Evolutionary conservation across 2,888 invertebrate species (phyloP), one percentile per base, ranked within the genome.

Genomic region (Peribatodes rhomboidaria): DNA sequence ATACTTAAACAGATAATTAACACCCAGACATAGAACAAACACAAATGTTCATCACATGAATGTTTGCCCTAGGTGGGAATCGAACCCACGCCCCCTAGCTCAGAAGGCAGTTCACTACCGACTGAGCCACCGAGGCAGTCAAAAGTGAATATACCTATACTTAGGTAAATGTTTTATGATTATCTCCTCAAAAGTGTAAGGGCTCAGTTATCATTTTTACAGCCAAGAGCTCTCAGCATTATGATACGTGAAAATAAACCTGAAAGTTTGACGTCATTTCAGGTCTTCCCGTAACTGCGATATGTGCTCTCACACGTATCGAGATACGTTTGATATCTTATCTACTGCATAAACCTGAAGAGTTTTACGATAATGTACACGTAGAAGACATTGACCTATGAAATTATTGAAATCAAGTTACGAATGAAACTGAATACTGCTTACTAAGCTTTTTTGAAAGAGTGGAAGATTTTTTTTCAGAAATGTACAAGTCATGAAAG

Each of bases 181-280:
- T 37, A 50, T 50, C 20, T 50, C n/a, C 7, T 8, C 2, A 27
- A 27, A n/a, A 41, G 37, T 10, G 16, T n/a, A 22, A 49, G 55
- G 33, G 22, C 13, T 22, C 35, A 47, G 58, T 41, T 58, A 64
- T 59, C 63, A 44, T 59, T 50, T 63, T 65, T 65, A 65, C 55
- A 50, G 55, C 50, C 44, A 14, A 14, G 50, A 49, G 65, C 65
- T 65, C 65, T 65, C 56, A 59, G 47, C 8, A 11, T 60, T 46
- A 56, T 53, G 55, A 52, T 60, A 46, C 50, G 37, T 22, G 52
- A 56, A 53, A 18, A 56, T 59, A 54, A 49, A 41, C 14, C 37
- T 41, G 46, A 52, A 61, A 56, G 42, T 49, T 39, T 65, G 65
- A 65, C 65, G 65, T 65, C 60, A 65, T 46, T 33, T 56, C 47